phyloP scores from a whole-genome alignment of 2,113 vertebrate genomes.

The Chiloscyllium plagiosum region DNA sequence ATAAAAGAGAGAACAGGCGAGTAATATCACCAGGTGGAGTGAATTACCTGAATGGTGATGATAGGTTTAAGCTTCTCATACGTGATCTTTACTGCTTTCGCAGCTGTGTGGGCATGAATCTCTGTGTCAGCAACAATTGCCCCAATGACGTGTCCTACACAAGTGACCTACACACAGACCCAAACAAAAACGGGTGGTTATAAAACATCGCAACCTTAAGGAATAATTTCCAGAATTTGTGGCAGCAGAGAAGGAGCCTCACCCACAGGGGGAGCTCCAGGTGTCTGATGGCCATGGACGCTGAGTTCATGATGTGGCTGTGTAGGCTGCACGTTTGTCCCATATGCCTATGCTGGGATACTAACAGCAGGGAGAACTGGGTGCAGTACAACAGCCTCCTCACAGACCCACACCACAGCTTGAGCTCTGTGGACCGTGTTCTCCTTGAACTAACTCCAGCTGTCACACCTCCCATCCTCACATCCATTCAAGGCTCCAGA shows the following conservation, averaged over 20 bases:
- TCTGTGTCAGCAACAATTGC: slow-evolving; percentile 82
- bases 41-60: slow-evolving; percentile 80
- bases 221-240: not conserved
- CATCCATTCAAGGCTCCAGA: no score
- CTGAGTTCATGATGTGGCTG: no score
- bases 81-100: slow-evolving; percentile 69
- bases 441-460: no score
- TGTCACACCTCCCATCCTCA: no score
- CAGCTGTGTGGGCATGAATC: slow-evolving; percentile 78
- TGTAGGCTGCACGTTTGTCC: no score
- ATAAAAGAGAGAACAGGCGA: not conserved
- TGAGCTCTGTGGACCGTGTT: no score
- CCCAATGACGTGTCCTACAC: slow-evolving; percentile 85
- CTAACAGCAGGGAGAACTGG: no score
- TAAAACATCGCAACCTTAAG: not conserved
- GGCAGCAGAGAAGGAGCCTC: not conserved
- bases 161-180: slow-evolving; percentile 70
- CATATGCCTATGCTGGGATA: no score
- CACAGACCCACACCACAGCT: no score
- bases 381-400: no score
- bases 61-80: slow-evolving; percentile 80
- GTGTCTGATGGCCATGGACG: no score
- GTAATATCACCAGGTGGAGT: not conserved
- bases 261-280: no score
- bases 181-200: not conserved